phyloP scores from a whole-genome alignment of 2,888 invertebrate species.

The Mayetiola destructor region DNA sequence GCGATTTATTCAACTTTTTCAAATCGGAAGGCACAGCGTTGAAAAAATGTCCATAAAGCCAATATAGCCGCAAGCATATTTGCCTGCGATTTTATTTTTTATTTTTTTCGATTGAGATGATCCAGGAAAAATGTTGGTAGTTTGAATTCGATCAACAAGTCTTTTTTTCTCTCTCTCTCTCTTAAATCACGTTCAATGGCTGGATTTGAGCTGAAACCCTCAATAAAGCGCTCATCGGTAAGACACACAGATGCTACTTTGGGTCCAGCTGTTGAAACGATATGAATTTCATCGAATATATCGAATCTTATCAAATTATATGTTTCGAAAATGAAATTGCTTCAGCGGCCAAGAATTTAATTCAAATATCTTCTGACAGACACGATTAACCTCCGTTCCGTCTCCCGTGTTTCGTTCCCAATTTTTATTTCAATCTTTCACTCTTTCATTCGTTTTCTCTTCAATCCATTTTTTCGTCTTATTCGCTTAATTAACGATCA shows the following conservation, averaged over 20 bases:
- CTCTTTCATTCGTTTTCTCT: too few species aligned
- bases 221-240: background rate
- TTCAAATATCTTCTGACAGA: too few species aligned
- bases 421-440: too few species aligned
- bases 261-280: background rate
- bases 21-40: too few species aligned
- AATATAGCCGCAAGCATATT: conserved; percentile 5
- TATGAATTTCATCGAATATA: background rate
- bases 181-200: background rate
- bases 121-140: background rate
- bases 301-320: conserved; percentile 5
- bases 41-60: too few species aligned
- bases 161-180: background rate
- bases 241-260: conserved; percentile 7
- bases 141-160: conserved; percentile 2
- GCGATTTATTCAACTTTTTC: too few species aligned
- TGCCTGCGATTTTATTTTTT: too few species aligned
- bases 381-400: too few species aligned
- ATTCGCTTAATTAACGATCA: too few species aligned
- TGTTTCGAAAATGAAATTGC: conserved; percentile 9
- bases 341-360: background rate
- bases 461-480: too few species aligned
- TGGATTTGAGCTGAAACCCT: conserved; percentile 8
- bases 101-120: background rate
- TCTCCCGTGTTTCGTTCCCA: too few species aligned